Conservation (phyloP, 2,113 vertebrate genomes). For the Rhinopomastus cyanomelas region DNA sequence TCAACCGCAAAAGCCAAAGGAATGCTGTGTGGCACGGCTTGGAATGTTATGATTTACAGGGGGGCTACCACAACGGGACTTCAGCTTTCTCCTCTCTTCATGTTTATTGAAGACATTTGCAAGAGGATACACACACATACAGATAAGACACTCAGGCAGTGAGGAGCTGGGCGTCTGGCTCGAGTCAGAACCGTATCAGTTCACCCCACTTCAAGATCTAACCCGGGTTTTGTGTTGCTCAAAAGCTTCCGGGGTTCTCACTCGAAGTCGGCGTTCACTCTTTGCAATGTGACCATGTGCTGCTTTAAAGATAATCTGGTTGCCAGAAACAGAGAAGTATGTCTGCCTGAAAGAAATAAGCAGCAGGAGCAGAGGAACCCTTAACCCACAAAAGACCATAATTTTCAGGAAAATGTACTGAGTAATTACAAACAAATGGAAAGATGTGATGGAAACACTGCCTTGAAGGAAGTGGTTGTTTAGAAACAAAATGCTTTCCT, state of each 20-base stretch:
- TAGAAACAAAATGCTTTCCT: neutral
- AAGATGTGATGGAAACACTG: neutral
- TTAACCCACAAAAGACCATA: neutral
- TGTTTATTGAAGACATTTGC: neutral
- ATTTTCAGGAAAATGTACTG: constrained; percentile 15
- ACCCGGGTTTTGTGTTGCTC: neutral
- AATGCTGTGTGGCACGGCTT: constrained; percentile 1
- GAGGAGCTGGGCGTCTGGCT: neutral
- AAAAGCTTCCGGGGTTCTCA: neutral
- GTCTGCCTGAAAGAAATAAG: constrained; percentile 5
- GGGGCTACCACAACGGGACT: neutral
- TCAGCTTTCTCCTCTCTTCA: neutral
- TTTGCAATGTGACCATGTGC: neutral
- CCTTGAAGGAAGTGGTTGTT: neutral
- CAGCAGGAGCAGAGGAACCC: constrained; percentile 21
- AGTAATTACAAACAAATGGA: constrained; percentile 37
- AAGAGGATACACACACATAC: neutral
- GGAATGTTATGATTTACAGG: constrained; percentile 19
- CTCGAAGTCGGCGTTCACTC: neutral
- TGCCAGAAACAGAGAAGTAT: constrained; percentile 30
- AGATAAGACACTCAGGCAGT: neutral
- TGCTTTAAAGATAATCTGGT: constrained; percentile 31
- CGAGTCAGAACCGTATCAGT: neutral
- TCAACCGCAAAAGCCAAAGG: constrained; percentile 36
- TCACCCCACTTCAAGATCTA: neutral